Evolutionary conservation across 64 coral and sea anemone species (phyloP).

Genomic region (Trachythela sp.): DNA sequence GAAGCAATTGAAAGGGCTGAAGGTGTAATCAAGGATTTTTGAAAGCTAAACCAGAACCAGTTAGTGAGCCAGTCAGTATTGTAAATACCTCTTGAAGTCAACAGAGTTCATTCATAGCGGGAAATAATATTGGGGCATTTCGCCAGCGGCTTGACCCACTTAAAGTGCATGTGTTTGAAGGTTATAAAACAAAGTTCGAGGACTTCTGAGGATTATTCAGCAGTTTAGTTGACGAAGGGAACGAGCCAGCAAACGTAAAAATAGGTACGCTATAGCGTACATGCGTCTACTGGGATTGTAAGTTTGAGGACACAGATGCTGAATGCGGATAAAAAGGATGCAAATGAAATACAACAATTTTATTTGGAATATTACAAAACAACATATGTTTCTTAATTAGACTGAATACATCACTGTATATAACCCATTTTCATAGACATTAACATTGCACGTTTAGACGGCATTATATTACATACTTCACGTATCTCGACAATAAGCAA

Average conservation of each 20-base stretch:
- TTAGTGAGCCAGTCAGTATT: background rate
- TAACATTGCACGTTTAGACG: too few relatives aligned
- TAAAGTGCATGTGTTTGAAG: background rate
- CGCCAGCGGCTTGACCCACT: background rate
- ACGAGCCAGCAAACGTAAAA: background rate
- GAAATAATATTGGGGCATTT: background rate
- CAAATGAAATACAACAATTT: too few relatives aligned
- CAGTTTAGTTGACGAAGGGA: conserved; percentile 4
- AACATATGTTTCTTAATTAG: too few relatives aligned
- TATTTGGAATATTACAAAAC: too few relatives aligned
- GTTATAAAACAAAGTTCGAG: conserved; percentile 38
- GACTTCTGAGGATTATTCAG: conserved; percentile 27
- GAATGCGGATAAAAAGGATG: too few relatives aligned
- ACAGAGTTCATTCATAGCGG: background rate
- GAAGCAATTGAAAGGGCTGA: conserved; percentile 7
- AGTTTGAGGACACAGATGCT: too few relatives aligned
- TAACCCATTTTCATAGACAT: too few relatives aligned
- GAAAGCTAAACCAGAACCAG: background rate
- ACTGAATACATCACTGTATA: too few relatives aligned
- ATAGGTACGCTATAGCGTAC: too few relatives aligned
- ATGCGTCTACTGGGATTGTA: too few relatives aligned
- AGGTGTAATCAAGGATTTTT: background rate
- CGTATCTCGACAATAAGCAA: too few relatives aligned
- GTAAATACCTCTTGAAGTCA: background rate
- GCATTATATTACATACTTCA: too few relatives aligned